Base-by-base conservation (phyloP, 1,140 invertebrate genomes). In the Ptiloglossa arizonensis region DNA sequence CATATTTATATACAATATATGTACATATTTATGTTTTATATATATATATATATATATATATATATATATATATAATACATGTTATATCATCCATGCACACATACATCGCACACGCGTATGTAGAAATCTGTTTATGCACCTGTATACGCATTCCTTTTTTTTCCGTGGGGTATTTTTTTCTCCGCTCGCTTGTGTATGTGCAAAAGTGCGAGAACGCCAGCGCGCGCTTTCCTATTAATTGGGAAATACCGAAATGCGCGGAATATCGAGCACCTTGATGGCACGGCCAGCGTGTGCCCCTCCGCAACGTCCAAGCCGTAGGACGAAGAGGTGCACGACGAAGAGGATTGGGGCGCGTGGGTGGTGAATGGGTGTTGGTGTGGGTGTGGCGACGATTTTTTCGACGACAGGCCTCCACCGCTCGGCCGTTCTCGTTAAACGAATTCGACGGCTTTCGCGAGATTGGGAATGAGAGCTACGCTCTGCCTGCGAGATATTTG, bases 371-470 rank as follows among this genome's bases (percentile, higher is more conserved):
- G 66, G 52, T 69, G 80, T 54, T 60, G 63, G 73, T 77, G 67
- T 85, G 83, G 83, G 83, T 85, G 83, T 85, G 83, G 83, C 83
- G 82, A 85, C 83, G 82, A 85, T 85, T 85, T 85, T 85, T 85
- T 85, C 83, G 79, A 85, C 83, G 83, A 85, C 83, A 85, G 82
- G 83, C 79, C 82, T 85, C 73, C 80, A 60, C 79, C 82, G 64
- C 69, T 83, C 83, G 79, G 68, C 68, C 83, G 83, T 85, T 78
- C 82, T 85, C 83, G 83, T 85, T 85, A 85, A 85, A 85, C 83
- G 83, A 85, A 84, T 85, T 85, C 83, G 83, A 85, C 79, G 83
- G 79, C 79, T 85, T 85, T 85, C 82, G 83, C 79, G 82, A 85
- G 79, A 85, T 85, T 85, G 82, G 82, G 83, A 69, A 84, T 80